These are phyloP conservation scores for Morelia viridis DNA, from an alignment of 2,797 vertebrate species.

Conservation along the genomic window DNA sequence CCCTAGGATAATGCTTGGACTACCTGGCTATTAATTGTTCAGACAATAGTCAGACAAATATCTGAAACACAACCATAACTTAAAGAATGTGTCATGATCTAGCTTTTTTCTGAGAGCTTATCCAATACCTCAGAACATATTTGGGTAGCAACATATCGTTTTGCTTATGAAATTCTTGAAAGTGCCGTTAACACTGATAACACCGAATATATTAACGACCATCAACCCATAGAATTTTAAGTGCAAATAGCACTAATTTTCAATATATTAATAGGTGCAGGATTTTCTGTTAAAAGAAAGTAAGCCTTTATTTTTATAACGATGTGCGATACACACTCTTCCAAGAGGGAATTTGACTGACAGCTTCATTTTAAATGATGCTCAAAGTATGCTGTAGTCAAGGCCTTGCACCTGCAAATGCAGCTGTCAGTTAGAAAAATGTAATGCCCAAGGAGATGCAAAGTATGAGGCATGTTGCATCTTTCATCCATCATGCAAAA, in stretches of 20 bases:
- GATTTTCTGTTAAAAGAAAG: background rate
- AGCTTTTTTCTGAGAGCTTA: background rate
- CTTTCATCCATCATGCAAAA: conserved; percentile 16
- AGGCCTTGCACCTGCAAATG: conserved; percentile 25
- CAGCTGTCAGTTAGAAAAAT: conserved; percentile 15
- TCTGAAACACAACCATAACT: background rate
- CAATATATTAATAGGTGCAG: background rate
- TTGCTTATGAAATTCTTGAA: conserved; percentile 5
- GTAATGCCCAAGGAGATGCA: background rate
- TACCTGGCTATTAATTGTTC: background rate
- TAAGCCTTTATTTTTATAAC: background rate
- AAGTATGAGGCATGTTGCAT: background rate
- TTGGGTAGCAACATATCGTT: background rate
- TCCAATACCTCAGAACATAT: background rate
- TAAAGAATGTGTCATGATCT: background rate
- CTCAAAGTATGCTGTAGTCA: conserved; percentile 1
- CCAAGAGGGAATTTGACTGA: conserved; percentile 17
- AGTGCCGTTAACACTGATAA: background rate
- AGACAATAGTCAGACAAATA: background rate
- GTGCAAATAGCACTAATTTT: conserved; percentile 20
- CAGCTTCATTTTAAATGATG: conserved; percentile 27
- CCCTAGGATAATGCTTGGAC: background rate
- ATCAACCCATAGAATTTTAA: background rate
- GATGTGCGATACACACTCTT: background rate
- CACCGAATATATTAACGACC: conserved; percentile 1